phyloP scores from a whole-genome alignment of 2,113 vertebrate genomes.

The Ia io region DNA sequence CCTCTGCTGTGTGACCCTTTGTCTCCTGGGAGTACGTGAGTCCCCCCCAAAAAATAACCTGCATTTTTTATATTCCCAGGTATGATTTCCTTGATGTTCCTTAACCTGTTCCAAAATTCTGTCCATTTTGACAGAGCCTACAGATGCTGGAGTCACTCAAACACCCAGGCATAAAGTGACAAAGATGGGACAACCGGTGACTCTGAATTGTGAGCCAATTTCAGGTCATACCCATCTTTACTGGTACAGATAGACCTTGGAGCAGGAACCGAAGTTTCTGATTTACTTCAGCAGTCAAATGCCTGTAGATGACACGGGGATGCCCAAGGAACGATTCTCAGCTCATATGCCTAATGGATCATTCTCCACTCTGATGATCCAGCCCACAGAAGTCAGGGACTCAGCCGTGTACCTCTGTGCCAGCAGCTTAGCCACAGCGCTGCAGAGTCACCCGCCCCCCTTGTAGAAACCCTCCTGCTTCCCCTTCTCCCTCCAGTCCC shows the following conservation, averaged over 20 bases:
- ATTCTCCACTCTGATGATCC: not conserved
- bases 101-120: not conserved
- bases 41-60: not conserved
- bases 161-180: not conserved
- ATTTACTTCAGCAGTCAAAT: rapidly evolving
- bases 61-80: not conserved
- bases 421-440: conserved; percentile 39
- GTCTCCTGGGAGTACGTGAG: not conserved
- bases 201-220: not conserved
- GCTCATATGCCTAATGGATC: rapidly evolving
- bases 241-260: conserved; percentile 44
- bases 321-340: not conserved
- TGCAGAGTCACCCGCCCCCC: not conserved
- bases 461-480: not conserved
- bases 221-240: not conserved
- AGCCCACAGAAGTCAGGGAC: not conserved
- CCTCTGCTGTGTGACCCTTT: not conserved
- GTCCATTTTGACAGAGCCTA: not conserved
- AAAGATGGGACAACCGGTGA: not conserved
- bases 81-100: not conserved
- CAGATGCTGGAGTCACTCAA: not conserved
- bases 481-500: not conserved
- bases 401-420: conserved; percentile 24
- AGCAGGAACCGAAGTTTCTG: not conserved
- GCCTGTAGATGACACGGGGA: rapidly evolving